Evolutionary conservation across 2,113 vertebrate genomes (phyloP), one percentile per base, ranked within the genome.

Genomic region (Bujurquina vittata): DNA sequence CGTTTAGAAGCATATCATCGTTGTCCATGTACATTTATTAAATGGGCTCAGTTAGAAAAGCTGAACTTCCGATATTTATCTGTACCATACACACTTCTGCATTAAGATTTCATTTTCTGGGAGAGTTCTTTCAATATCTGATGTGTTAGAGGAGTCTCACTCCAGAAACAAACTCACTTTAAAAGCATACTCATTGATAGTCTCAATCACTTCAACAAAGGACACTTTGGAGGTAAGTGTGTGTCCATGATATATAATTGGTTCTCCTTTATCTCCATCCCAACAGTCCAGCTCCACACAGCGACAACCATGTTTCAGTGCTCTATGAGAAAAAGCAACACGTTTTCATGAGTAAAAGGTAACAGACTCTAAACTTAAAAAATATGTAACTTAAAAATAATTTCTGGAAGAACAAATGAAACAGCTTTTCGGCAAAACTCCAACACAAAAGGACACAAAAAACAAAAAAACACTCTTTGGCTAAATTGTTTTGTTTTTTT

Each of bases 231-330:
- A 97, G 86, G 98, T 99, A 67, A 99, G 94, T 0, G 98, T 98
- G 94, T 98, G 97, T 73, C 98, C 98, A 0, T 99, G 98, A 89
- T 97, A 99, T 83, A 99, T 96, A 1, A 99, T 12, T 0, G 98
- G 98, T 11, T 99, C 97, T 46, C 97, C 97, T 0, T 94, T 94
- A 0, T 97, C 94, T n/a, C 98, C 98, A 63, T 99, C 98, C 98
- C 98, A 99, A 84, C 98, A 99, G 94, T 99, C 98, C 82, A 99
- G 96, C 93, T 99, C 98, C 94, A 99, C 98, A 14, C 98, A 99
- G 58, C 98, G 97, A 74, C 98, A 99, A 1, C 98, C 97, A 0
- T 96, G 96, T 79, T 91, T 95, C 69, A 99, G 94, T 2, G 96
- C 98, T 82, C 98, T 99, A 78, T n/a, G 10, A 58, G 7, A 26